These are phyloP conservation scores for Drosophila demipolita DNA, from an alignment of 2,888 invertebrate species.

Conservation along the genomic window DNA sequence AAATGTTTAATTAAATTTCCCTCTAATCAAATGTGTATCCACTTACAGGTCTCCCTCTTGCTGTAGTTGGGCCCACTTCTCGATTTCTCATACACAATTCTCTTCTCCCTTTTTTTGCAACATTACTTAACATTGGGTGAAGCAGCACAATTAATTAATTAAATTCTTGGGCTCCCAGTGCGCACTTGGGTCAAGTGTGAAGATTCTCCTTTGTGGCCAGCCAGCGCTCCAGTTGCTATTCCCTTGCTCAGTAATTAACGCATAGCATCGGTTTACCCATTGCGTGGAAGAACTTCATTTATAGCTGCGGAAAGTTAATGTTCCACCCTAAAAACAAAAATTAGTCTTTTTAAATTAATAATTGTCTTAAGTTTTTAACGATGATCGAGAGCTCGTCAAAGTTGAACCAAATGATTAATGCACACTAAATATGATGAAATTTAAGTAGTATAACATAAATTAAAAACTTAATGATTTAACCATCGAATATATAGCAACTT, in stretches of 20 bases:
- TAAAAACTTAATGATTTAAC: background rate
- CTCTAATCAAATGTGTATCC: constrained; percentile 1
- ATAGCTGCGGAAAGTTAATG: background rate
- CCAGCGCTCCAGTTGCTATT: constrained; percentile 25
- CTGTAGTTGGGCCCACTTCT: constrained; percentile 45
- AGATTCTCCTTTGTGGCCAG: constrained; percentile 57
- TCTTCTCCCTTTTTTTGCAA: background rate
- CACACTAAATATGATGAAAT: background rate
- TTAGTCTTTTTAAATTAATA: too few species aligned
- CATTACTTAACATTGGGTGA: constrained; percentile 29
- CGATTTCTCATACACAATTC: constrained; percentile 16
- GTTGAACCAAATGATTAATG: background rate
- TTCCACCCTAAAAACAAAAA: background rate
- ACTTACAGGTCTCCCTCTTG: background rate
- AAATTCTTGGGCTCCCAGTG: constrained; percentile 68
- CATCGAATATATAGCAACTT: background rate
- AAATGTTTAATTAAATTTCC: background rate
- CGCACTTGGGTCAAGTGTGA: constrained; percentile 67
- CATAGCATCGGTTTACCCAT: background rate
- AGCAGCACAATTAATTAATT: constrained; percentile 72
- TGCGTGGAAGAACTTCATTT: background rate
- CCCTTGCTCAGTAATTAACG: constrained; percentile 7
- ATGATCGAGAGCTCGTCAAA: background rate
- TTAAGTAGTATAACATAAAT: background rate
- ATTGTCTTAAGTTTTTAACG: background rate